Evolutionary conservation across 2,113 vertebrate species (phyloP).

Genomic region (Sprattus sprattus): DNA sequence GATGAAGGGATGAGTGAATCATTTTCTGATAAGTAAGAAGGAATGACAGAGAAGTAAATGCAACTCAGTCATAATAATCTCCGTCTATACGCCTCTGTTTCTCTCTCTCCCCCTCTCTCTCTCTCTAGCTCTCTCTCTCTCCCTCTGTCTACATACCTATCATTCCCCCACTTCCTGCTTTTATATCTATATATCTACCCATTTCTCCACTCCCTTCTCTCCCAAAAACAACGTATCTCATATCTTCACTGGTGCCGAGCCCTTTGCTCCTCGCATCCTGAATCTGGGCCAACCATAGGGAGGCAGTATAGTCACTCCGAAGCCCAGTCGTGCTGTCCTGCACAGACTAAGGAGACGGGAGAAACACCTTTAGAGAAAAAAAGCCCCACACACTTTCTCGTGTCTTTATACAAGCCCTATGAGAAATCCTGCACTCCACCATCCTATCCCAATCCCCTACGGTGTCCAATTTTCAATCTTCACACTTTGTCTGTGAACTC

Average conservation of each 20-base stretch:
- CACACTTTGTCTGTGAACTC: slow-evolving; percentile 18
- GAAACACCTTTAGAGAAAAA: background rate
- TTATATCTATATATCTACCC: background rate
- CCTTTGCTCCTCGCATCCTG: background rate
- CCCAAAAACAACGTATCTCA: background rate
- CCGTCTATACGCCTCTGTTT: too few relatives aligned
- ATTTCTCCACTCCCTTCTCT: background rate
- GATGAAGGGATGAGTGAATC: background rate
- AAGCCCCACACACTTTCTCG: background rate
- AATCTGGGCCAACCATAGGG: background rate
- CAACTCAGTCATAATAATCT: background rate
- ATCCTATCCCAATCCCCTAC: background rate
- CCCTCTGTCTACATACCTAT: background rate
- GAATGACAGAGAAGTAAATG: background rate
- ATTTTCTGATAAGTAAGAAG: background rate
- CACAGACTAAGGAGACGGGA: background rate
- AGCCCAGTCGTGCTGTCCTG: background rate
- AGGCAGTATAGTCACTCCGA: slow-evolving; percentile 23
- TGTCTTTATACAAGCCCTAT: background rate
- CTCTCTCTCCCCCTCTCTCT: background rate
- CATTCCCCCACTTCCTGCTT: background rate
- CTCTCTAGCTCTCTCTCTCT: background rate
- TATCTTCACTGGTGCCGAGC: background rate
- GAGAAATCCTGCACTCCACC: background rate
- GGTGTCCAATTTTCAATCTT: slow-evolving; percentile 14